Evolutionary conservation across 2,113 vertebrate genomes (phyloP).

Genomic region (Phoenicopterus ruber): DNA sequence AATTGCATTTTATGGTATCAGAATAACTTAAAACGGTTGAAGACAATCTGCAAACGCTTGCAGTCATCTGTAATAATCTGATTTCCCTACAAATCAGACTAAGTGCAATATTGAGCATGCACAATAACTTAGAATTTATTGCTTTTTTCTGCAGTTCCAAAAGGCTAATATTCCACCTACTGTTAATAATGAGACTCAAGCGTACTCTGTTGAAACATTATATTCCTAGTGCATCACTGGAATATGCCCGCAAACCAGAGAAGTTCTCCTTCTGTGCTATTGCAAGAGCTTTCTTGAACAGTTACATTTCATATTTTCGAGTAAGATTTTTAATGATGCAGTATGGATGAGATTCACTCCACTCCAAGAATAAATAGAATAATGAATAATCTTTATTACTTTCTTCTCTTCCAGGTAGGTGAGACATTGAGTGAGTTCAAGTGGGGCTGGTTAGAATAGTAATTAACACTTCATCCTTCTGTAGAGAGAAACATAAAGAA

Average conservation of each 20-base stretch:
- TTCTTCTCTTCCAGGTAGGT: not conserved
- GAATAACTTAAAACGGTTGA: not conserved
- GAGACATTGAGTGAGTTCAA: not conserved
- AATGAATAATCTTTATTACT: not conserved
- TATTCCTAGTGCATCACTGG: not conserved
- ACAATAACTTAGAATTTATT: not conserved
- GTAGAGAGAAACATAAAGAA: not conserved
- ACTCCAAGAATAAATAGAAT: not conserved
- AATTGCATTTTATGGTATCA: not conserved
- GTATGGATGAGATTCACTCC: not conserved
- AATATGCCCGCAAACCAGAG: not conserved
- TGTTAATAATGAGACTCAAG: not conserved
- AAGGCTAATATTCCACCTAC: not conserved
- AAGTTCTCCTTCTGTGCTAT: not conserved
- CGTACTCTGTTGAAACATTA: not conserved
- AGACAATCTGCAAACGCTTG: not conserved
- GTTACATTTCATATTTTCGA: not conserved
- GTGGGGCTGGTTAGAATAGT: not conserved
- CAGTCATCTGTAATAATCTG: not conserved
- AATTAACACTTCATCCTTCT: constrained; percentile 35
- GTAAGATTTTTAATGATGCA: not conserved
- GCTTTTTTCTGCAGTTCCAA: not conserved
- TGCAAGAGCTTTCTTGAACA: not conserved
- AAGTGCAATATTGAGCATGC: not conserved
- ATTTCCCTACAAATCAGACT: not conserved